phyloP scores from a whole-genome alignment of 2,113 vertebrate species.

The Microcebus ravelobensis region DNA sequence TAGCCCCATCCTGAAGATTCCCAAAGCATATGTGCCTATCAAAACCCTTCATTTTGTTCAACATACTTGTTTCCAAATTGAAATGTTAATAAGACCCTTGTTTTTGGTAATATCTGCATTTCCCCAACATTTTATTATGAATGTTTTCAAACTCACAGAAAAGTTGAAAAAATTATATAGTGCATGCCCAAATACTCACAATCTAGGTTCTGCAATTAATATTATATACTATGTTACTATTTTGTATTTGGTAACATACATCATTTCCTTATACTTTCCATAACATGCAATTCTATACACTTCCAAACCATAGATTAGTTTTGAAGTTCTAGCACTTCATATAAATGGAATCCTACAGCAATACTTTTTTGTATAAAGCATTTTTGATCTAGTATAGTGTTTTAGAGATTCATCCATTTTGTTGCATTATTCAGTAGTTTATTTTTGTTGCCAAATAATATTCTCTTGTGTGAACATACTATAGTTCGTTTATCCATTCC shows the following conservation, averaged over 20 bases:
- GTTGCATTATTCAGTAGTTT: background rate
- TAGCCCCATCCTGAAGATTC: background rate
- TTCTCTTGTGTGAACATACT: background rate
- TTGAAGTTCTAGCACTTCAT: background rate
- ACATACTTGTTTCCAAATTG: background rate
- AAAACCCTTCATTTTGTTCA: background rate
- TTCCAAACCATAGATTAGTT: background rate
- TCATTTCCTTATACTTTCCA: background rate
- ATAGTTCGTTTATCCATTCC: background rate
- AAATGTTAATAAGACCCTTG: background rate
- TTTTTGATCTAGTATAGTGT: background rate
- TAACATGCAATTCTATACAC: background rate
- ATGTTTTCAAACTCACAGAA: background rate
- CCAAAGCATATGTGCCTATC: background rate
- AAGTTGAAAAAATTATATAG: background rate
- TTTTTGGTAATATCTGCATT: background rate
- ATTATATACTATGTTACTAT: background rate
- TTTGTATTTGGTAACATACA: background rate
- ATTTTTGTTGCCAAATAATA: slow-evolving; percentile 16
- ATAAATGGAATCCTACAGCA: background rate
- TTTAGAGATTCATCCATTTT: background rate
- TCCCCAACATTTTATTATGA: background rate
- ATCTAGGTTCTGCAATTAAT: background rate
- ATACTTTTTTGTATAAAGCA: background rate
- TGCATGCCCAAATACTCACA: background rate